phyloP scores from a whole-genome alignment of 2,797 vertebrate species.

The Lepus townsendii region DNA sequence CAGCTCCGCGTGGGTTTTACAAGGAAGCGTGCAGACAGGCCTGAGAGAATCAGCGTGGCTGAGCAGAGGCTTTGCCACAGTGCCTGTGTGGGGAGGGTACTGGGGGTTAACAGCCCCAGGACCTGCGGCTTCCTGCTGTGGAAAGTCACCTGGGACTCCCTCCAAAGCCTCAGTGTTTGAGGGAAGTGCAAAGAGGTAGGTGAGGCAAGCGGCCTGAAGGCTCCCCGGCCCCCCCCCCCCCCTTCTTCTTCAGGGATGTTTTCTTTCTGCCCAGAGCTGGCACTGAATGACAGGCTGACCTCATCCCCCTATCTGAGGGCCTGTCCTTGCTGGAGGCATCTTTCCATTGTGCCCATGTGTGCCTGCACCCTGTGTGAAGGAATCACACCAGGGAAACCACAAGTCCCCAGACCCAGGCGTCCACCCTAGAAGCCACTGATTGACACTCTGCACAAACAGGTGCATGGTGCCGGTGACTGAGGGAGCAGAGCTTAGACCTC shows the following conservation, averaged over 20 bases:
- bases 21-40: not conserved
- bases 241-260: slow-evolving; percentile 42
- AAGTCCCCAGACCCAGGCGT: not conserved
- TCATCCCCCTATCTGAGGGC: not conserved
- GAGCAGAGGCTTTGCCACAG: not conserved
- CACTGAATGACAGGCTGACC: not conserved
- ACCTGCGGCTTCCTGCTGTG: not conserved
- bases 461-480: not conserved
- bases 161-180: not conserved
- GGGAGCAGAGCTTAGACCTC: not conserved
- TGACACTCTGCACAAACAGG: not conserved
- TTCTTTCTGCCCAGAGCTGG: slow-evolving; percentile 21
- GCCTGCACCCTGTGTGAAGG: not conserved
- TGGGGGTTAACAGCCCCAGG: not conserved
- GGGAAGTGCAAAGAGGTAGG: not conserved
- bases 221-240: not conserved
- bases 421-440: not conserved
- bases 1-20: not conserved
- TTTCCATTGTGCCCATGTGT: not conserved
- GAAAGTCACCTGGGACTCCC: not conserved
- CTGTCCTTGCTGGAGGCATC: not conserved
- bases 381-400: not conserved
- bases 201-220: not conserved
- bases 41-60: not conserved
- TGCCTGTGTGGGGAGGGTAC: not conserved